Evolutionary conservation across 2,113 vertebrate species (phyloP).

Genomic region (Rhinopomastus cyanomelas): DNA sequence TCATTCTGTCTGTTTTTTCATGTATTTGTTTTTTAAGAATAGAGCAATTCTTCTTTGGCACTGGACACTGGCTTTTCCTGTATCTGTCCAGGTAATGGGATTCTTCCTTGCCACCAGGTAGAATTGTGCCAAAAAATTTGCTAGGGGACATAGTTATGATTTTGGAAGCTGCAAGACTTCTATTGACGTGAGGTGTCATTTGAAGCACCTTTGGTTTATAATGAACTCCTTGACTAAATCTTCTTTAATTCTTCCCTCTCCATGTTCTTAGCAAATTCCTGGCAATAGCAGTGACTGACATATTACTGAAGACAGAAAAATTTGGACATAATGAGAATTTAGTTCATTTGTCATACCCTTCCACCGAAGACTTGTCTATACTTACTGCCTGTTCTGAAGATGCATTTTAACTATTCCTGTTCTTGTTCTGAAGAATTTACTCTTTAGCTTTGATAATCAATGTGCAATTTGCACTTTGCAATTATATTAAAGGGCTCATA

Average conservation of each 20-base stretch:
- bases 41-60: neutral
- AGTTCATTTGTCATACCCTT: neutral
- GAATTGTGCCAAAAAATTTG: neutral
- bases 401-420: neutral
- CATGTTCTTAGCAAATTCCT: neutral
- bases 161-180: neutral
- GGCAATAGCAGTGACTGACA: neutral
- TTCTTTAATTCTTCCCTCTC: neutral
- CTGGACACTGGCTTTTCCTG: neutral
- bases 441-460: neutral
- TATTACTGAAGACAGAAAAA: neutral
- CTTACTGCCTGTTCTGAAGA: neutral
- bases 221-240: slow-evolving; percentile 17
- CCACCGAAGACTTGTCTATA: neutral
- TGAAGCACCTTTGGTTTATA: neutral
- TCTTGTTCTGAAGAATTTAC: neutral
- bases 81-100: neutral
- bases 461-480: neutral
- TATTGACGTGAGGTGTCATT: neutral
- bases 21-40: neutral
- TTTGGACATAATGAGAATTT: neutral
- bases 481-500: neutral
- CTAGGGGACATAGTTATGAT: neutral
- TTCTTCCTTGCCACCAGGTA: neutral
- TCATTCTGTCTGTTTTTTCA: neutral